These are phyloP conservation scores for Chesias legatella DNA, from an alignment of 2,888 invertebrate species.

Conservation along the genomic window DNA sequence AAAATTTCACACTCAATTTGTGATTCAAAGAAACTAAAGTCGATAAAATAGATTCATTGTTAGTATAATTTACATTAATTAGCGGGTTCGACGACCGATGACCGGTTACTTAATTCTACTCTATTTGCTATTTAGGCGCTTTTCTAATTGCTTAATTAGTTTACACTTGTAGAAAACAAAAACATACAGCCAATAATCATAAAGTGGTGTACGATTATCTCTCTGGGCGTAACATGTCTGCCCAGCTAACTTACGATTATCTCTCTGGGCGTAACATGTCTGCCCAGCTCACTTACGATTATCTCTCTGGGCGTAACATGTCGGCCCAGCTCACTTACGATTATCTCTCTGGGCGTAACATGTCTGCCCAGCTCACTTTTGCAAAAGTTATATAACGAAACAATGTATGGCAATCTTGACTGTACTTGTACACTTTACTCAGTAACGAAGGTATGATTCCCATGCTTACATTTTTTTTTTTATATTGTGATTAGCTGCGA, in stretches of 20 bases:
- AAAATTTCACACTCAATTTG: slow-evolving; percentile 42
- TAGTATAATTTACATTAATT: slow-evolving; percentile 53
- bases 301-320: no score
- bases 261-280: slow-evolving; percentile 2
- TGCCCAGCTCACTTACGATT: no score
- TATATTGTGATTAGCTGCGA: no score
- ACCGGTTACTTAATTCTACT: slow-evolving; percentile 41
- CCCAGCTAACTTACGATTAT: no score
- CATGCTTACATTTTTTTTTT: no score
- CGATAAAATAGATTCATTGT: slow-evolving; percentile 41
- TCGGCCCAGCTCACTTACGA: slow-evolving; percentile 24
- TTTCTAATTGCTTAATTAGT: slow-evolving; percentile 13
- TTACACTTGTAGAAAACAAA: slow-evolving; percentile 20
- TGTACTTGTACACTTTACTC: no score
- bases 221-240: background rate
- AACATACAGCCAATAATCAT: background rate
- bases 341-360: slow-evolving; percentile 21
- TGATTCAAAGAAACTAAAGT: slow-evolving; percentile 38
- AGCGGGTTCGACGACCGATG: slow-evolving; percentile 51
- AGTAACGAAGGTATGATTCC: no score
- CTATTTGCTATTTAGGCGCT: slow-evolving; percentile 9
- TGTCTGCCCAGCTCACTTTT: no score
- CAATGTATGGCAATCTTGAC: no score
- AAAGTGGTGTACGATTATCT: slow-evolving; percentile 7
- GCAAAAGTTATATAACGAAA: no score